Evolutionary conservation across 1,140 invertebrate genomes (phyloP), one percentile per base, ranked within the genome.

Genomic region (Oedothorax gibbosus): DNA sequence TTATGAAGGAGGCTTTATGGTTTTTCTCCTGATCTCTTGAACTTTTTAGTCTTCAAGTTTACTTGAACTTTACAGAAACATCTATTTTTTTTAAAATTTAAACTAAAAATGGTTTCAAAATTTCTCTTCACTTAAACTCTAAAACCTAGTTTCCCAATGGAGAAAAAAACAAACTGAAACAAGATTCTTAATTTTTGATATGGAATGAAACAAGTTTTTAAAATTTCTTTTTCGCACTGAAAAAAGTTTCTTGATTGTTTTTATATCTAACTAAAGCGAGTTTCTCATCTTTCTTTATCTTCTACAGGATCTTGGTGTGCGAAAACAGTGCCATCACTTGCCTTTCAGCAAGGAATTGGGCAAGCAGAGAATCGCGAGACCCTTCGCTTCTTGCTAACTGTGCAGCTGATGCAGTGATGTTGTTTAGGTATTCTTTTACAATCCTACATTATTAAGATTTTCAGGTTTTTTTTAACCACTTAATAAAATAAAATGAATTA

Each of bases 301-400:
- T 64, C 49, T 62, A 62, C 85, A 91, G 87, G 88, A 92, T 93
- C 87, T 90, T 90, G 86, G 92, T 93, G 73, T 92, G 92, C 86
- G 93, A 93, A 79, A 91, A 91, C 60, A 90, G 91, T 88, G 88
- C 90, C 9, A 72, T 96, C 75, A 95, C 94, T 0, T 94, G 94
- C 91, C 91, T 96, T 69, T 94, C 93, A 76, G 95, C 94, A 91
- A 92, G 94, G 88, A 93, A 94, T n/a, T 96, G 95, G 95, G 93
- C 95, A 64, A 96, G 94, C 87, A 91, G 95, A 64, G 93, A 95
- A 89, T 92, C 93, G 35, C 91, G 93, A 76, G 94, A 95, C 90
- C 94, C 95, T 77, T 94, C 93, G 21, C 90, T 97, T 60, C 90
- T 97, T 11, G 93, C 95, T 60, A 96, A 95, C 90, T 94, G 93